These are phyloP conservation scores for Hoplostethus atlanticus DNA, from an alignment of 2,797 vertebrate species.

Conservation along the genomic window DNA sequence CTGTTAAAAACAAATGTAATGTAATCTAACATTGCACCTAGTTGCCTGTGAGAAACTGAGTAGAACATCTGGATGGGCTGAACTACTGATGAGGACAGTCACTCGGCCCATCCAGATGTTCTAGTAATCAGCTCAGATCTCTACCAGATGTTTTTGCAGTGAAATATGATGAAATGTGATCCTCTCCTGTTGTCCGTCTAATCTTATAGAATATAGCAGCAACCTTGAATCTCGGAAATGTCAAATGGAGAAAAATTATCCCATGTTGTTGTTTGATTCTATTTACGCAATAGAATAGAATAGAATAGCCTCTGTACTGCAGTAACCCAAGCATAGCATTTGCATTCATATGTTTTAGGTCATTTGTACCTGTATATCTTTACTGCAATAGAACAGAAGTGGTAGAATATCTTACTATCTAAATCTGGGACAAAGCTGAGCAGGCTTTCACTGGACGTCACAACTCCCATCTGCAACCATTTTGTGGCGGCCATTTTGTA, in stretches of 20 bases:
- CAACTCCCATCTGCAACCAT: too few species aligned
- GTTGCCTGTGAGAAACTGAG: constrained; percentile 39
- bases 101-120: constrained; percentile 73
- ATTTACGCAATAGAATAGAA: neutral
- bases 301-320: too few species aligned
- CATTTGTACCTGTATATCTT: too few species aligned
- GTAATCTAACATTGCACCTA: neutral
- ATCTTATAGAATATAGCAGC: constrained; percentile 28
- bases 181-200: constrained; percentile 48
- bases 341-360: too few species aligned
- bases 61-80: constrained; percentile 56
- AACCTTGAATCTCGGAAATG: constrained; percentile 25
- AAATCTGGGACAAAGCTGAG: too few species aligned
- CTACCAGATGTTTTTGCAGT: constrained; percentile 70
- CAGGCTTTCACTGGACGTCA: too few species aligned
- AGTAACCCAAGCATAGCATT: too few species aligned
- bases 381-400: too few species aligned
- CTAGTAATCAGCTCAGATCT: constrained; percentile 74
- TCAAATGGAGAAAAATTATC: constrained; percentile 33
- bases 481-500: too few species aligned
- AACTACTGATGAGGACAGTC: constrained; percentile 33
- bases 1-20: too few species aligned
- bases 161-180: constrained; percentile 71
- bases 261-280: constrained; percentile 1
- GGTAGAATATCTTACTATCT: too few species aligned